Evolutionary conservation across 2,797 vertebrate genomes (phyloP).

Genomic region (Cynodonichthys magdalenae): DNA sequence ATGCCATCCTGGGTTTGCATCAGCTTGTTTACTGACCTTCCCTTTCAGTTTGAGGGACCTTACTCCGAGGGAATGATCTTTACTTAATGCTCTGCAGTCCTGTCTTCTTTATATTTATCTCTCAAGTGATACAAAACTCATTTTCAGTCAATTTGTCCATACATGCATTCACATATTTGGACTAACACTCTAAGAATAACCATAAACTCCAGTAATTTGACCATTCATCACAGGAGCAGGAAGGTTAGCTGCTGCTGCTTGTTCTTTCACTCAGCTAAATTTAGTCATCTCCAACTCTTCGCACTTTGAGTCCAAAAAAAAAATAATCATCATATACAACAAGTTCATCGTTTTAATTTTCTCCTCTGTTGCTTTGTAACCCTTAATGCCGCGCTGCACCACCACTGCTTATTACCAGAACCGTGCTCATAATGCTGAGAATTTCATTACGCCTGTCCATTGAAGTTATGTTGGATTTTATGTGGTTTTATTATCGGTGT

Average conservation of each 20-base stretch:
- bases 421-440: constrained; percentile 65
- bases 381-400: constrained; percentile 48
- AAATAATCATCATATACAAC: constrained; percentile 52
- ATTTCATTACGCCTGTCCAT: constrained; percentile 79
- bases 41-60: constrained; percentile 39
- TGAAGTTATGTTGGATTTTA: constrained; percentile 79
- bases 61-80: constrained; percentile 56
- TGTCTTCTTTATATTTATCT: constrained; percentile 28
- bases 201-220: constrained; percentile 22
- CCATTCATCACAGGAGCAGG: constrained; percentile 1
- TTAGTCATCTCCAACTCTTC: background rate
- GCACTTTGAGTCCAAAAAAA: constrained; percentile 4
- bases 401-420: constrained; percentile 71
- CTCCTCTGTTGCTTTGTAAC: constrained; percentile 75
- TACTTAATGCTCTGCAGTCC: constrained; percentile 34
- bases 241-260: constrained; percentile 13
- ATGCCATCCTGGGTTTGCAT: constrained; percentile 43
- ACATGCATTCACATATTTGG: constrained; percentile 13
- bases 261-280: constrained; percentile 10
- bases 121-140: constrained; percentile 34
- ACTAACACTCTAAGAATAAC: constrained; percentile 22
- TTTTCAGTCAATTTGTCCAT: constrained; percentile 31
- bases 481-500: constrained; percentile 78
- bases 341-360: constrained; percentile 79
- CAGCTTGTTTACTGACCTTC: constrained; percentile 62